Evolutionary conservation across 2,888 invertebrate genomes (phyloP).

Genomic region (Camptogramma bilineatum): DNA sequence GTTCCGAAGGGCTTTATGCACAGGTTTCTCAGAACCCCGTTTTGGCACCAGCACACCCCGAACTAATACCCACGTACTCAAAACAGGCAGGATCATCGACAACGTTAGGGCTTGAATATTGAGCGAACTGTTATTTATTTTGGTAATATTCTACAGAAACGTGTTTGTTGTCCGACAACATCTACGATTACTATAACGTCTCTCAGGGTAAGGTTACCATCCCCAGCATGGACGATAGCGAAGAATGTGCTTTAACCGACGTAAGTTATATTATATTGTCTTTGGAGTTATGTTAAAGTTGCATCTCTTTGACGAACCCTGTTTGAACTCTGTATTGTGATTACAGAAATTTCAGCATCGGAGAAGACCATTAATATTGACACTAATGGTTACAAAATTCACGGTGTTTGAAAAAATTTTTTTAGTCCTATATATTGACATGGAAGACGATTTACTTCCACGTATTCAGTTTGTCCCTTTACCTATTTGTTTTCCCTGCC

Average conservation of each 20-base stretch:
- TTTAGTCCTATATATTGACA: conserved; percentile 22
- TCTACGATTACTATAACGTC: conserved; percentile 97
- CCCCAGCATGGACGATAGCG: conserved; percentile 97
- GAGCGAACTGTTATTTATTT: conserved; percentile 46
- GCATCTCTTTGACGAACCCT: conserved; percentile 40
- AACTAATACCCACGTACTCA: conserved; percentile 61
- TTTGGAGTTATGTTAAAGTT: conserved; percentile 21
- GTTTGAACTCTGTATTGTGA: conserved; percentile 47
- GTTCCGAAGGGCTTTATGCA: conserved; percentile 75
- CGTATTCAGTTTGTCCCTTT: conserved; percentile 1
- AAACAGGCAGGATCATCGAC: conserved; percentile 54
- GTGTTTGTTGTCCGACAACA: conserved; percentile 93
- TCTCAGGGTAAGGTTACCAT: conserved; percentile 98
- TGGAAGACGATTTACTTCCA: conserved; percentile 14
- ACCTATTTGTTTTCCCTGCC: background rate
- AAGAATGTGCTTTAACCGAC: conserved; percentile 95
- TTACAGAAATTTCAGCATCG: conserved; percentile 31
- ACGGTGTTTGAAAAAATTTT: conserved; percentile 21
- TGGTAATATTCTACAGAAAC: conserved; percentile 87
- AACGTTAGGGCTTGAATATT: conserved; percentile 43
- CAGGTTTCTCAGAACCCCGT: conserved; percentile 64
- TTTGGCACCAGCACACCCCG: conserved; percentile 73
- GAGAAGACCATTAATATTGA: conserved; percentile 54
- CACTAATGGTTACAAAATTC: conserved; percentile 51
- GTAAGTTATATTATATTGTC: conserved; percentile 87